phyloP scores from a whole-genome alignment of 92 coral and sea anemone species.

The Siderastrea siderea region DNA sequence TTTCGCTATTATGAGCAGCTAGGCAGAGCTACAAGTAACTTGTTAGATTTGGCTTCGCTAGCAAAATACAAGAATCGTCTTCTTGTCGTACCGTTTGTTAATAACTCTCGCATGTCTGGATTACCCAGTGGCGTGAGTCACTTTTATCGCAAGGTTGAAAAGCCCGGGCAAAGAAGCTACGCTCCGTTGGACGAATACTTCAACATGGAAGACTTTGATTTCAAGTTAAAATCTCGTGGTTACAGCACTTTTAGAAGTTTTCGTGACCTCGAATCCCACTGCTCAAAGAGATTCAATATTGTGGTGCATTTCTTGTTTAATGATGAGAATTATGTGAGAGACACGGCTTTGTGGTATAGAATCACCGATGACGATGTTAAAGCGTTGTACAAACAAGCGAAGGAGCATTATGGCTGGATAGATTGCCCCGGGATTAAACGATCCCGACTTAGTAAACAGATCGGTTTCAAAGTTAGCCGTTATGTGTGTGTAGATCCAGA shows the following conservation, averaged over 20 bases:
- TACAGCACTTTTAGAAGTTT: slow-evolving; percentile 81
- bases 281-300: slow-evolving; percentile 83
- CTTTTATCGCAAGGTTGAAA: slow-evolving; percentile 65
- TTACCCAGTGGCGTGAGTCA: slow-evolving; percentile 91
- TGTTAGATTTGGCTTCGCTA: slow-evolving; percentile 89
- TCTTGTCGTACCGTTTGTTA: slow-evolving; percentile 95
- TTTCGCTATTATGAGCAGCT: slow-evolving; percentile 99
- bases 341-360: slow-evolving; percentile 89
- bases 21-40: slow-evolving; percentile 94
- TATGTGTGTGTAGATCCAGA: slow-evolving; percentile 98
- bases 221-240: slow-evolving; percentile 75
- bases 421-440: slow-evolving; percentile 87
- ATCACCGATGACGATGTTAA: slow-evolving; percentile 70
- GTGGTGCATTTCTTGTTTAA: slow-evolving; percentile 90
- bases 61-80: slow-evolving; percentile 85
- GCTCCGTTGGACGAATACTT: slow-evolving; percentile 86
- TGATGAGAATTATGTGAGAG: slow-evolving; percentile 56
- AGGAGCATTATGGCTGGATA: slow-evolving; percentile 87
- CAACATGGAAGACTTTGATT: slow-evolving; percentile 72
- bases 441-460: slow-evolving; percentile 88
- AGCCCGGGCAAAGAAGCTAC: slow-evolving; percentile 54
- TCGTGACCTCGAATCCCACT: slow-evolving; percentile 84
- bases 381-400: slow-evolving; percentile 71
- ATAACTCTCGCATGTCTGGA: slow-evolving; percentile 98
- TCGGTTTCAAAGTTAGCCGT: slow-evolving; percentile 91